Conservation (phyloP, 1,140 invertebrate species). For the Zaprionus tsacasi region DNA sequence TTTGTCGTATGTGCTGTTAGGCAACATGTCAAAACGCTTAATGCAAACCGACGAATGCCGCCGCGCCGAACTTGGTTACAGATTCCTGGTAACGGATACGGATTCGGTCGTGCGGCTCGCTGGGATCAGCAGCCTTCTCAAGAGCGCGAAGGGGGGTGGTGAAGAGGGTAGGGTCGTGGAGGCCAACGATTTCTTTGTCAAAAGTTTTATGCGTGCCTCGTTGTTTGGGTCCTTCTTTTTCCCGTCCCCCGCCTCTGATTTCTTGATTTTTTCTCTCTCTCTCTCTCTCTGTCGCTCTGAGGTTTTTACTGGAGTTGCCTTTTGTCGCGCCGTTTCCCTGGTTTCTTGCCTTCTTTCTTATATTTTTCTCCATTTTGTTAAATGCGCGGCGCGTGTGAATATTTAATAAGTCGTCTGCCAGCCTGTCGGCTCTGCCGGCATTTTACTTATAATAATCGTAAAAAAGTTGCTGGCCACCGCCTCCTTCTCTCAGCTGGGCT, state of each 20-base stretch:
- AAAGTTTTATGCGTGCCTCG: conserved; percentile 80
- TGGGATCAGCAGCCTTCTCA: conserved; percentile 58
- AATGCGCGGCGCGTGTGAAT: conserved; percentile 83
- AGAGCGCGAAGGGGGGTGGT: not conserved
- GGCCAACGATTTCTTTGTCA: conserved; percentile 64
- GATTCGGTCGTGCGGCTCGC: conserved; percentile 70
- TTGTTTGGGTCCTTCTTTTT: conserved; percentile 63
- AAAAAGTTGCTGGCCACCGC: conserved; percentile 70
- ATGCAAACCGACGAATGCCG: conserved; percentile 47
- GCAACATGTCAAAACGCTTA: conserved; percentile 81
- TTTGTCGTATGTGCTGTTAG: conserved; percentile 50
- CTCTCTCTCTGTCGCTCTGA: conserved; percentile 9
- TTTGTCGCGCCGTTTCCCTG: conserved; percentile 24
- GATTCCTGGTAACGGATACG: conserved; percentile 49
- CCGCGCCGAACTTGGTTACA: conserved; percentile 45
- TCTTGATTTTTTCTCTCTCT: conserved; percentile 16
- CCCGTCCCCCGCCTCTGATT: too few species aligned
- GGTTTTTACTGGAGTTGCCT: conserved; percentile 21
- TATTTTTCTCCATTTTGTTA: conserved; percentile 71
- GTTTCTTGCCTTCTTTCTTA: conserved; percentile 32
- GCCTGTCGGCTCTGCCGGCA: conserved; percentile 42
- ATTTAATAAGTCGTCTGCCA: conserved; percentile 78
- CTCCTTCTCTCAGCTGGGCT: conserved; percentile 34
- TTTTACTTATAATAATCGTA: conserved; percentile 81
- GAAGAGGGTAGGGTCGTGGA: not conserved